Percentiles rank a stretch among this genome's conserved stretches.
Conservation (phyloP, 2,113 vertebrate species). For the Stomatorhinus ivindoensis region DNA sequence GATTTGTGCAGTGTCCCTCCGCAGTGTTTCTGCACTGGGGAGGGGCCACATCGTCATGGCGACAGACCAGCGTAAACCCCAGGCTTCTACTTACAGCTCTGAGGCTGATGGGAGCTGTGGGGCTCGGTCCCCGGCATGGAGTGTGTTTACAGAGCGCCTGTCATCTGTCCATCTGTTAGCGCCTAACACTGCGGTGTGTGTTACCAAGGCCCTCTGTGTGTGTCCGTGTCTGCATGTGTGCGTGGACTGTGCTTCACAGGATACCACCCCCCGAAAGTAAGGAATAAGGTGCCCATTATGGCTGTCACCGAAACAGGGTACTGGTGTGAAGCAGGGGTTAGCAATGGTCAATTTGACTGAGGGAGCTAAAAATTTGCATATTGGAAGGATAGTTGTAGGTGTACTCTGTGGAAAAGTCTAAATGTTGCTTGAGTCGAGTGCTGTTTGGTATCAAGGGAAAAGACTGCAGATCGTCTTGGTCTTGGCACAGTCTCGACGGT, state of each 20-base stretch:
- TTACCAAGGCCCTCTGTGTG: background rate
- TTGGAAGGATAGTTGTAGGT: background rate
- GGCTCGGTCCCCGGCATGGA: background rate
- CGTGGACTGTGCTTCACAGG: background rate
- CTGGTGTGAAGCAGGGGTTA: background rate
- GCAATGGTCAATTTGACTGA: background rate
- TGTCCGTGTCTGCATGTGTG: background rate
- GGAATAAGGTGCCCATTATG: background rate
- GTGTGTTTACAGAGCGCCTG: conserved; percentile 6
- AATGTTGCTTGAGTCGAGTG: background rate
- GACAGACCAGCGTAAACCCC: background rate
- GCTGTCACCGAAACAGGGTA: background rate
- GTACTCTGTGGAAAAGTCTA: background rate
- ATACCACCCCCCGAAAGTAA: background rate
- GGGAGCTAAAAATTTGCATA: background rate
- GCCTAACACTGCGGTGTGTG: background rate
- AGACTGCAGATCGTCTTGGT: no score
- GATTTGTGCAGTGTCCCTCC: background rate
- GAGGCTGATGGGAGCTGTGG: background rate
- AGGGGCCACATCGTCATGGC: background rate
- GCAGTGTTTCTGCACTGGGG: background rate
- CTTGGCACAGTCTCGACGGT: no score
- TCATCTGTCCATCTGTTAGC: conserved; percentile 12
- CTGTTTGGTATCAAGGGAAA: background rate
- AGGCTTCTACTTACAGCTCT: background rate